Conservation (phyloP, 2,113 vertebrate species). For the Jacana jacana region DNA sequence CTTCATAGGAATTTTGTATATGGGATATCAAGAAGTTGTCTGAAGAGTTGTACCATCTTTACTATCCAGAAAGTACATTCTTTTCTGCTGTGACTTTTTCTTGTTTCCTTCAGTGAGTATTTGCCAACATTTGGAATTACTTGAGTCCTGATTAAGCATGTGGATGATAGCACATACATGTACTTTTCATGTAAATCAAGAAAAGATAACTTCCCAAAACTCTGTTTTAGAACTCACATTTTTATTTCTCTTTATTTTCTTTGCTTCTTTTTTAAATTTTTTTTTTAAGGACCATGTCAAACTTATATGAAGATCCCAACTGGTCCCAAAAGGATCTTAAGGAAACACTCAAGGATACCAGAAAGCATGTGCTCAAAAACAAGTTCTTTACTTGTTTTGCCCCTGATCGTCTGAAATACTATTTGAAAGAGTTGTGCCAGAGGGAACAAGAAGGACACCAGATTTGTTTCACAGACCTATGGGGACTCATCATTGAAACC, state of each 20-base stretch:
- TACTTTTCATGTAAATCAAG: not conserved
- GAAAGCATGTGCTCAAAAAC: conserved; percentile 74
- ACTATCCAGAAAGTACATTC: not conserved
- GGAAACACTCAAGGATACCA: conserved; percentile 36
- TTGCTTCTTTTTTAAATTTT: not conserved
- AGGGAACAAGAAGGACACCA: conserved; percentile 75
- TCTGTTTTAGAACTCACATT: not conserved
- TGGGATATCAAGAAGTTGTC: not conserved
- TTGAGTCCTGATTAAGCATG: not conserved
- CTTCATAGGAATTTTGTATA: not conserved
- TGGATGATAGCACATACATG: not conserved
- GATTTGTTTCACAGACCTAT: conserved; percentile 80
- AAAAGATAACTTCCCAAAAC: not conserved
- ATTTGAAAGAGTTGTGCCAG: conserved; percentile 68
- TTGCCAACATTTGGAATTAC: not conserved
- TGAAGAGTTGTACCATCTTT: not conserved
- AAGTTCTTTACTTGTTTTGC: conserved; percentile 68
- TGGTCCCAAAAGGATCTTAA: conserved; percentile 84
- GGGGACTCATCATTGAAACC: conserved; percentile 81
- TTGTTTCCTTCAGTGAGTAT: not conserved
- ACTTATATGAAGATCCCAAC: conserved; percentile 78
- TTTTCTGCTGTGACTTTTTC: not conserved
- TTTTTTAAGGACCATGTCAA: conserved; percentile 79
- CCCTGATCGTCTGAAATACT: conserved; percentile 72
- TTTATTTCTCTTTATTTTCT: not conserved